Percentiles rank a stretch among this genome's conserved stretches.
These are phyloP conservation scores for Jacana jacana DNA, from an alignment of 2,113 vertebrate species.

Conservation along the genomic window DNA sequence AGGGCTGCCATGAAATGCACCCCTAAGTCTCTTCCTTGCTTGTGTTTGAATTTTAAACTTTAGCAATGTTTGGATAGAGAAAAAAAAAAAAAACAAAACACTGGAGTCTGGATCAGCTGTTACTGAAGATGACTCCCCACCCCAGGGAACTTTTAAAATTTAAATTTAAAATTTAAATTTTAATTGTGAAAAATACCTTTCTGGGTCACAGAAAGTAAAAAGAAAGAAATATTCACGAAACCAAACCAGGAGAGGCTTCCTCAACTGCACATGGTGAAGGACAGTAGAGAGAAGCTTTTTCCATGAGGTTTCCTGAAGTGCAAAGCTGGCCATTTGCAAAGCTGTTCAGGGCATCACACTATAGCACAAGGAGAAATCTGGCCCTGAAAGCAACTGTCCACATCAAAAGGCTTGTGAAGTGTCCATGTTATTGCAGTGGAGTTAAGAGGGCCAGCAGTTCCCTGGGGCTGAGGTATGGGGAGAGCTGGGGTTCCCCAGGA, in stretches of 20 bases:
- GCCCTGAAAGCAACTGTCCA: background rate
- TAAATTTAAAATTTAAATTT: background rate
- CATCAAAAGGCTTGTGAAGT: background rate
- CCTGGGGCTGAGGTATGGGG: rapidly evolving
- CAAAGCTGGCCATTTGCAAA: background rate
- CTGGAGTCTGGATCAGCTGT: background rate
- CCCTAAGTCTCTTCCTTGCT: background rate
- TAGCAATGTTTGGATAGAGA: background rate
- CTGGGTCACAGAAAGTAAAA: background rate
- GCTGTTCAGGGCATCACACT: too few relatives aligned
- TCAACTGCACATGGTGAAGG: background rate
- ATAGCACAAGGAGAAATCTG: background rate
- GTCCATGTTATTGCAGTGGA: background rate
- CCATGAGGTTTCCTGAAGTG: background rate
- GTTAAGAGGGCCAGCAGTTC: rapidly evolving
- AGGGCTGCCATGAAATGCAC: background rate
- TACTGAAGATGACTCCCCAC: background rate
- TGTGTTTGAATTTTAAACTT: background rate
- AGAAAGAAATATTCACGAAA: background rate
- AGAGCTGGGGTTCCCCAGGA: rapidly evolving
- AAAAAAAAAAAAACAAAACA: background rate
- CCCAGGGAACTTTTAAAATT: background rate
- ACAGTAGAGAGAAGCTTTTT: background rate
- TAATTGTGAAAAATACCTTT: background rate
- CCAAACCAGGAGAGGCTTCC: background rate